Evolutionary conservation across 1,140 invertebrate species (phyloP), one percentile per base, ranked within the genome.

Genomic region (Tribolium castaneum): DNA sequence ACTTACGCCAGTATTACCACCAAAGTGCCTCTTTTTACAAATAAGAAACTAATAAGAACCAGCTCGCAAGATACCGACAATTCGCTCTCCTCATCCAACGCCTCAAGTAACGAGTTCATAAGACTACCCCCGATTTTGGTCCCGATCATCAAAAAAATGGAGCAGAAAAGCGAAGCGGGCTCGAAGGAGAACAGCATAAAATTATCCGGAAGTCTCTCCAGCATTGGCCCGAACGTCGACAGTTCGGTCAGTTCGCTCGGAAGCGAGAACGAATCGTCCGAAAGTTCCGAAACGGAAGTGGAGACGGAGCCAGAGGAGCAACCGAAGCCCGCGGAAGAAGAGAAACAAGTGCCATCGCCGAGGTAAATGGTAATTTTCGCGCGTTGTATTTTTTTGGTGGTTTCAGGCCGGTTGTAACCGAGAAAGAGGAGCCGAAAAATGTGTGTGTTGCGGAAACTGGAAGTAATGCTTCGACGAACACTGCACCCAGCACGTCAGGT

Each of bases 71-170:
- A 73, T 30, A 73, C 71, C 6, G 71, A 72, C 22, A 72, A 72
- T 19, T 90, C 89, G 3, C 87, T 90, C 16, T 84, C 83, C 1
- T 84, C 84, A 77, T 88, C 87, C 2, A 90, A 86, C 35, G 87
- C 87, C 12, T 88, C 87, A 4, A 89, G 86, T 77, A 88, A 87
- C 79, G 90, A 91, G 78, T 86, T 89, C 51, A 86, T 89, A 71
- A 87, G 90, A 83, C 84, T 94, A 34, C 93, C 93, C 34, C 93
- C 92, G 10, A 94, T 94, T 84, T 86, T 94, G 78, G 86, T 91
- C 13, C 92, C 92, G 14, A 92, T 93, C 75, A 85, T 85, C 75
- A 81, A 80, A 70, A 81, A 85, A 83, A 74, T 81, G 73, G 79
- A 86, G 80, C 80, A 84, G 70, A 78, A 82, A 66, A 56, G 54